These are phyloP conservation scores for Ectropis crepuscularia DNA, from an alignment of 2,888 invertebrate genomes.

Conservation along the genomic window DNA sequence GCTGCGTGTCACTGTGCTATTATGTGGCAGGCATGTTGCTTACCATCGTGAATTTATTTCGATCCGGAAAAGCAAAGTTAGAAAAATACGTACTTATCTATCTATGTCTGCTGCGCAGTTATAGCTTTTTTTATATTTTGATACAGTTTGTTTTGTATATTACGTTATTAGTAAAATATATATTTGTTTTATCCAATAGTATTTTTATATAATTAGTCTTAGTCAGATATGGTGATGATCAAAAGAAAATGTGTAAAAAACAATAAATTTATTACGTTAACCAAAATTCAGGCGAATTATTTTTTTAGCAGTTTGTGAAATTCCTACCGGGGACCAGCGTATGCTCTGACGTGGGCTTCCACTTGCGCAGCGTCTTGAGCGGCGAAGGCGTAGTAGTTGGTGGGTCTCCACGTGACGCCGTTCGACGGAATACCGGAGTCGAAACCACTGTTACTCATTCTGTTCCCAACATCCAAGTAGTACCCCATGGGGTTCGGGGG, in stretches of 20 bases:
- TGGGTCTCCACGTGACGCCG: conserved; percentile 12
- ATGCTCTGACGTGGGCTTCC: conserved; percentile 13
- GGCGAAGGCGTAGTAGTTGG: conserved; percentile 18
- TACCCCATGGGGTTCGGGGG: conserved; percentile 15
- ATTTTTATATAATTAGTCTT: not conserved
- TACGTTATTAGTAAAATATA: not conserved
- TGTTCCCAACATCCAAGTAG: conserved; percentile 17
- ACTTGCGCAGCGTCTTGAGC: conserved; percentile 11
- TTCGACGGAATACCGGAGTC: conserved; percentile 13
- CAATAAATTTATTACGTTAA: not conserved
- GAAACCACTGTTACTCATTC: conserved; percentile 16
- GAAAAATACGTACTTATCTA: too few relatives aligned
- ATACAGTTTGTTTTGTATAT: too few relatives aligned
- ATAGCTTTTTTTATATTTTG: too few relatives aligned
- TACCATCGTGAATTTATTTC: too few relatives aligned
- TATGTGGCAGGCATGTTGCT: too few relatives aligned
- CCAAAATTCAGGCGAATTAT: not conserved
- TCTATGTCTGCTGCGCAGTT: too few relatives aligned
- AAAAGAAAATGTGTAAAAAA: not conserved
- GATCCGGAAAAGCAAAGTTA: too few relatives aligned
- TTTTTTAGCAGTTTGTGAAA: not conserved
- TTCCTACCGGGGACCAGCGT: conserved; percentile 11
- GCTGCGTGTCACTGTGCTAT: too few relatives aligned
- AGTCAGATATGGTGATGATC: not conserved
- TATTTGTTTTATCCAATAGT: not conserved